A percentile compares a stretch with the other conserved stretches of the same genome.
Conservation (phyloP, 2,888 invertebrate species). For the Lumbricus terrestris region DNA sequence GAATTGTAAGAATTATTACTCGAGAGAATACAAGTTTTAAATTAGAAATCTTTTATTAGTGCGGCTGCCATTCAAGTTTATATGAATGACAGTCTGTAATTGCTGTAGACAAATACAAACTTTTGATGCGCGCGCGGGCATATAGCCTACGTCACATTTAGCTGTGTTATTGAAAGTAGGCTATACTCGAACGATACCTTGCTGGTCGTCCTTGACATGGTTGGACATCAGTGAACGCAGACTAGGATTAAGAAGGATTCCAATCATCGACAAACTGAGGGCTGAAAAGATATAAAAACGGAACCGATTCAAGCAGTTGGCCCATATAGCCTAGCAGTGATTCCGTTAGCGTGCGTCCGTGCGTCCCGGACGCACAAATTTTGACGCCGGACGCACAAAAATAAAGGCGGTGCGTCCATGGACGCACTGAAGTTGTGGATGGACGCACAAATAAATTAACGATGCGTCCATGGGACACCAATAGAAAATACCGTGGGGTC, state of each 20-base stretch:
- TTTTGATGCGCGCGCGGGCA: too few species aligned
- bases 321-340: not conserved
- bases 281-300: not conserved
- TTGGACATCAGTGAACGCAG: conserved; percentile 29
- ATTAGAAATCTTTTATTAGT: not conserved
- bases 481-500: too few species aligned
- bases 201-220: conserved; percentile 27
- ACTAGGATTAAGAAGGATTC: conserved; percentile 28
- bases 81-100: too few species aligned
- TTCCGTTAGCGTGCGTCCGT: too few species aligned
- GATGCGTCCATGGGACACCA: too few species aligned
- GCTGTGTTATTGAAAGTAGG: not conserved
- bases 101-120: too few species aligned
- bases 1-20: not conserved
- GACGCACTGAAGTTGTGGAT: too few species aligned
- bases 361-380: too few species aligned
- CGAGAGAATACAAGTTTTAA: not conserved
- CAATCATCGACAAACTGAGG: conserved; percentile 7
- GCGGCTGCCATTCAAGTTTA: not conserved
- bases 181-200: conserved; percentile 19
- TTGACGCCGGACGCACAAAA: too few species aligned
- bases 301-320: not conserved
- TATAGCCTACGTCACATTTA: too few species aligned
- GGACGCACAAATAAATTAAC: too few species aligned
- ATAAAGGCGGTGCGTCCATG: too few species aligned